These are phyloP conservation scores for Helleia helle DNA, from an alignment of 2,888 invertebrate species.

Conservation along the genomic window DNA sequence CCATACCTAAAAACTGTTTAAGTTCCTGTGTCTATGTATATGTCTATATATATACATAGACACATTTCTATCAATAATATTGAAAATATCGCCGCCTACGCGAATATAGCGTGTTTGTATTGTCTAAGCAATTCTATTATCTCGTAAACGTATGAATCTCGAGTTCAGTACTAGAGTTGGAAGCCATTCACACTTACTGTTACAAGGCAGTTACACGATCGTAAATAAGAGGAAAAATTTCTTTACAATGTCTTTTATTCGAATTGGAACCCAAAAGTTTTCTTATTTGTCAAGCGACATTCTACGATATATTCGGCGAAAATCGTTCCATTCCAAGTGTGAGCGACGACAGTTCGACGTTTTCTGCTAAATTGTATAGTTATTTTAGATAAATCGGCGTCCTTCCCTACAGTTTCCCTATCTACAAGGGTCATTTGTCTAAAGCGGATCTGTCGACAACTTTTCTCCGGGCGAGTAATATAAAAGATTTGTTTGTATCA, in stretches of 20 bases:
- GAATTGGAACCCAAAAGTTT: slow-evolving; percentile 37
- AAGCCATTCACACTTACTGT: background rate
- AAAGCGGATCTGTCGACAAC: slow-evolving; percentile 47
- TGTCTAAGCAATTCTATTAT: background rate
- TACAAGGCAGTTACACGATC: slow-evolving; percentile 45
- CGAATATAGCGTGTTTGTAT: no score
- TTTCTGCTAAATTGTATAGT: slow-evolving; percentile 62
- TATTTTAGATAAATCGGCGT: slow-evolving; percentile 68
- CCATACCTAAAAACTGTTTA: no score
- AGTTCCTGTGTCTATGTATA: no score
- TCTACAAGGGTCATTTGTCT: slow-evolving; percentile 64
- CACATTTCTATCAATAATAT: no score
- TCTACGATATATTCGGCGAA: slow-evolving; percentile 59
- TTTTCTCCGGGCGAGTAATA: slow-evolving; percentile 37
- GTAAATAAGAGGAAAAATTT: slow-evolving; percentile 55
- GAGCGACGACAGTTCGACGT: slow-evolving; percentile 60
- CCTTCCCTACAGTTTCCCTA: slow-evolving; percentile 55
- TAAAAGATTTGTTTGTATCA: slow-evolving; percentile 30
- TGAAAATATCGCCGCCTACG: no score
- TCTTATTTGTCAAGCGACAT: slow-evolving; percentile 64
- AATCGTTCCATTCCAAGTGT: slow-evolving; percentile 69
- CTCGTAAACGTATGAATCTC: background rate
- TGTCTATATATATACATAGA: no score
- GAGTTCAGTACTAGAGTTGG: background rate
- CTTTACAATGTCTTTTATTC: slow-evolving; percentile 56